Percentiles rank a stretch among this genome's conserved stretches.
Conservation (phyloP, 53 echinoderm and acorn worm species). For the Paracentrotus lividus region DNA sequence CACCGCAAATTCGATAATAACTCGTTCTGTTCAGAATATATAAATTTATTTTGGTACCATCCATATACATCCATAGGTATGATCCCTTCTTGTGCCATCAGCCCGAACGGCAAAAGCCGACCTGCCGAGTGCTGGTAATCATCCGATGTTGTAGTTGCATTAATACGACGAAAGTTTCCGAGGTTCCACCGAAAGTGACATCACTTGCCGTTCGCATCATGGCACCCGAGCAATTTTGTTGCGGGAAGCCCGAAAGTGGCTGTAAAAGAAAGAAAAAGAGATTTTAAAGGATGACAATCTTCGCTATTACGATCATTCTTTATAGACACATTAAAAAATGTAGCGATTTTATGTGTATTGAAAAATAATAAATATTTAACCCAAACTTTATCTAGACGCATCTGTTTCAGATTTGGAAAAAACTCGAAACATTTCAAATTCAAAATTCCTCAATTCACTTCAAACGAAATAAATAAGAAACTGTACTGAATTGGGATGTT, state of each 20-base stretch:
- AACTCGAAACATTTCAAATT: too few species aligned
- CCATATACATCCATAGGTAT: constrained; percentile 56
- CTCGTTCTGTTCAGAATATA: background rate
- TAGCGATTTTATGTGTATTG: too few species aligned
- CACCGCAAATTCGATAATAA: background rate
- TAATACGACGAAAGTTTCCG: constrained; percentile 80
- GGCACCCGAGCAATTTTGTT: constrained; percentile 90
- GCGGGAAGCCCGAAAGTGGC: constrained; percentile 85
- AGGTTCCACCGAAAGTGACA: constrained; percentile 91
- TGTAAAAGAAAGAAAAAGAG: constrained; percentile 44
- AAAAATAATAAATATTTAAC: too few species aligned
- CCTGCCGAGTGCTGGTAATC: constrained; percentile 78
- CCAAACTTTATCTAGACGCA: too few species aligned
- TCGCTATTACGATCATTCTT: background rate
- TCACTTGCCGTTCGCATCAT: constrained; percentile 85
- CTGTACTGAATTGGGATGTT: too few species aligned
- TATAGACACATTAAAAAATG: too few species aligned
- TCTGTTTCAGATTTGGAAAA: too few species aligned
- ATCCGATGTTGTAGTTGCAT: constrained; percentile 90
- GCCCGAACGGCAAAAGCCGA: constrained; percentile 62
- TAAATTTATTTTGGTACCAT: background rate
- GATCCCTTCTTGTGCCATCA: background rate
- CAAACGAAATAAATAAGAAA: too few species aligned
- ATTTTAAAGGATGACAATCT: background rate
- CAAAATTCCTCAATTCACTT: too few species aligned